Evolutionary conservation across 2,888 invertebrate species (phyloP).

Genomic region (Timema podura): DNA sequence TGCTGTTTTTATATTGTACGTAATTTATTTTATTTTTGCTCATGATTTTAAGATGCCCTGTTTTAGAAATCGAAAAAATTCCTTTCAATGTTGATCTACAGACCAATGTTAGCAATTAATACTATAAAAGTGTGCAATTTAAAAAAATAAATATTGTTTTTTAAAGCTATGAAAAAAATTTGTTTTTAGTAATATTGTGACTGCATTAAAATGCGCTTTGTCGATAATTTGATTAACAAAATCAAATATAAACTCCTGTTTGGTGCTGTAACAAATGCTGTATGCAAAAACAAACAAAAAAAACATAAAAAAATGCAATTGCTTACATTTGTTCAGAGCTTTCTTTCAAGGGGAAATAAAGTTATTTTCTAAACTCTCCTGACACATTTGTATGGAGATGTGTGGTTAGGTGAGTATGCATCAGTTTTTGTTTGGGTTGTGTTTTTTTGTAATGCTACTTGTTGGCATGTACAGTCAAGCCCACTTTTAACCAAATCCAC

Average conservation of each 20-base stretch:
- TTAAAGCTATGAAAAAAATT: constrained; percentile 4
- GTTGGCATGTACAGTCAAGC: too few species aligned
- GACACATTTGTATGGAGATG: too few species aligned
- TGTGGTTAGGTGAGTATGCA: too few species aligned
- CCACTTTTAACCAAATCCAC: too few species aligned
- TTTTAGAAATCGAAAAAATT: constrained; percentile 4
- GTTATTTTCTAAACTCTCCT: neutral
- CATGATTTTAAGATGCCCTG: too few species aligned
- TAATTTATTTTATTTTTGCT: too few species aligned
- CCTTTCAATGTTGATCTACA: constrained; percentile 5
- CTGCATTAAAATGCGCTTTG: too few species aligned
- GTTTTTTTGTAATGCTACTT: too few species aligned
- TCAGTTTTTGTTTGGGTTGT: too few species aligned
- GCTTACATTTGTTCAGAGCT: constrained; percentile 13
- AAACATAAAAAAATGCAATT: neutral
- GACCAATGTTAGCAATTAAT: constrained; percentile 11
- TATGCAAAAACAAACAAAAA: neutral
- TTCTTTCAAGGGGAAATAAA: constrained; percentile 9
- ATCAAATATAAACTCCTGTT: neutral
- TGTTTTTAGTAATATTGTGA: constrained; percentile 4
- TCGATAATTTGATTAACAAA: too few species aligned
- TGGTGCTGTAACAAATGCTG: constrained; percentile 11
- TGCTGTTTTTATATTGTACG: too few species aligned
- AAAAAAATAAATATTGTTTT: constrained; percentile 5
- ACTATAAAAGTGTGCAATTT: constrained; percentile 9